Percentiles rank a stretch among this genome's conserved stretches.
These are phyloP conservation scores for Phaethornis superciliosus DNA, from an alignment of 2,113 vertebrate genomes.

Conservation along the genomic window DNA sequence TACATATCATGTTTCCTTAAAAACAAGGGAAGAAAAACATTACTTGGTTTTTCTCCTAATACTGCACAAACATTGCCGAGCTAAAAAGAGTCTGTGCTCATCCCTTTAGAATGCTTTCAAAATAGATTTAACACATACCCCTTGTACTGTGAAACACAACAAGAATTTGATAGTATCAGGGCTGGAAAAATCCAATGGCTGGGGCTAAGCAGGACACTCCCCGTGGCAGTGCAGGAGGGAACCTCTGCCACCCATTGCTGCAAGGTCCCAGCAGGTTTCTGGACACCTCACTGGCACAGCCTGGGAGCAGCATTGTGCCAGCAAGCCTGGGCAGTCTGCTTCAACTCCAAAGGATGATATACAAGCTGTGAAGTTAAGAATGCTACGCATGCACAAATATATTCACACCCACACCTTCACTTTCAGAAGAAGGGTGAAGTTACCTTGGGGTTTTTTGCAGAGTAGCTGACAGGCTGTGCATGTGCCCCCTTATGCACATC, in stretches of 20 bases:
- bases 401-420: fast-evolving
- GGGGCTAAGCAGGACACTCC: neutral
- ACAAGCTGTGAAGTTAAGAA: neutral
- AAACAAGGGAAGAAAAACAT: slow-evolving; percentile 78
- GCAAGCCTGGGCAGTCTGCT: neutral
- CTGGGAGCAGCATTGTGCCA: neutral
- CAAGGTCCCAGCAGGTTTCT: neutral
- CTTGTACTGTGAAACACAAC: slow-evolving; percentile 37
- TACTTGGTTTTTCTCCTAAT: slow-evolving; percentile 68
- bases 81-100: slow-evolving; percentile 64
- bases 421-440: neutral
- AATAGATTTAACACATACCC: slow-evolving; percentile 58
- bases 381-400: neutral
- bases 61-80: slow-evolving; percentile 65
- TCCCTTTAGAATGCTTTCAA: slow-evolving; percentile 67
- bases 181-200: slow-evolving; percentile 49
- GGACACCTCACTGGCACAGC: neutral
- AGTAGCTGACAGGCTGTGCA: neutral
- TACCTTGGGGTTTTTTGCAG: neutral
- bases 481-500: neutral
- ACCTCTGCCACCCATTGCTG: neutral
- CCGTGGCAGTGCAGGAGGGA: neutral
- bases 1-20: slow-evolving; percentile 73
- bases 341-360: neutral
- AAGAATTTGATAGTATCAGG: slow-evolving; percentile 63